These are phyloP conservation scores for Hemiscyllium ocellatum DNA, from an alignment of 2,113 vertebrate species.

Conservation along the genomic window DNA sequence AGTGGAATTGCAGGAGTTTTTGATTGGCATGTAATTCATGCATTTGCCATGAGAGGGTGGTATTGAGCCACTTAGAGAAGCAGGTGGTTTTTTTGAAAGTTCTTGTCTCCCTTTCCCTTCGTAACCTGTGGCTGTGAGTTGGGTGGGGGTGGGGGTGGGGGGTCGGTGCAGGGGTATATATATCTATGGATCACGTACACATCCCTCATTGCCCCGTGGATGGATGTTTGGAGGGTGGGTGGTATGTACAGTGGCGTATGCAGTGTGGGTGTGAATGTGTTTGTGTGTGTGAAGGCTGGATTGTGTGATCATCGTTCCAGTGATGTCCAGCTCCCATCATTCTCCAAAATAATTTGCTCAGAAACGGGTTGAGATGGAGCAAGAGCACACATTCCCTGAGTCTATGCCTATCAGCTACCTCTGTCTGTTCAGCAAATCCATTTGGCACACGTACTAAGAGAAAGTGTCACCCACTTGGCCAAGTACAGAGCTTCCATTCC, in stretches of 20 bases:
- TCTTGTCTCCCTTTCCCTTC: background rate
- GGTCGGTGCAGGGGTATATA: too few species aligned
- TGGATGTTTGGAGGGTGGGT: too few species aligned
- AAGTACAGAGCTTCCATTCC: background rate
- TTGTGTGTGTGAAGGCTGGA: background rate
- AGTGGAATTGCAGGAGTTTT: background rate
- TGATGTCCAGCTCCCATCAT: background rate
- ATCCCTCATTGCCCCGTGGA: too few species aligned
- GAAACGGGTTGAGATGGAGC: too few species aligned
- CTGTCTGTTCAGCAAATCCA: background rate
- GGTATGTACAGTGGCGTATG: too few species aligned
- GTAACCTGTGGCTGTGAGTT: too few species aligned
- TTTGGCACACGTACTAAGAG: background rate
- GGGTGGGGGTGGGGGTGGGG: too few species aligned
- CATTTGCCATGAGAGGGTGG: background rate
- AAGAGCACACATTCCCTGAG: background rate
- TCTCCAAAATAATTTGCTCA: background rate
- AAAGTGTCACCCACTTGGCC: background rate
- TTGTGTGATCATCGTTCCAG: background rate
- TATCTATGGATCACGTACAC: too few species aligned
- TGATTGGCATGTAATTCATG: background rate
- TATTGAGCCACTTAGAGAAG: background rate
- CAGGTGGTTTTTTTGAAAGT: background rate
- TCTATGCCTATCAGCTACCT: background rate
- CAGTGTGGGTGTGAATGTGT: background rate